These are phyloP conservation scores for Papilio polyxenes DNA, from an alignment of 1,140 invertebrate genomes.

Conservation along the genomic window DNA sequence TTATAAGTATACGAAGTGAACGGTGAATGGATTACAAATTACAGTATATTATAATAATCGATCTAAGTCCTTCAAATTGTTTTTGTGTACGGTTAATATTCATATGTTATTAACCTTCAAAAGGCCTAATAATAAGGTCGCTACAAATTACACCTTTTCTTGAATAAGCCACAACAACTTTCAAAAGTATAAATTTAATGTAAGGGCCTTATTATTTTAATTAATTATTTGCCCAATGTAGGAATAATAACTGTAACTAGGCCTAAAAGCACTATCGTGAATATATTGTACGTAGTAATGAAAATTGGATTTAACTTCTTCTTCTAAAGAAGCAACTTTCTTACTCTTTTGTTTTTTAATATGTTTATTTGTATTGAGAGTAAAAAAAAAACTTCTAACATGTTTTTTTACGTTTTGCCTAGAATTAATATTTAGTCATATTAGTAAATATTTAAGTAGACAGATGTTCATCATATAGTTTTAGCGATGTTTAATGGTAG, in stretches of 20 bases:
- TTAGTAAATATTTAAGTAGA: neutral
- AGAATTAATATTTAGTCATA: neutral
- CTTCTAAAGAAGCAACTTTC: too few relatives aligned
- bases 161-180: neutral
- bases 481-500: neutral
- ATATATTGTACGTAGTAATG: neutral
- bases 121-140: neutral
- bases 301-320: too few relatives aligned
- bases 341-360: too few relatives aligned
- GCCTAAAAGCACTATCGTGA: neutral
- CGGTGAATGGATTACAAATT: conserved; percentile 17
- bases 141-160: neutral
- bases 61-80: conserved; percentile 26
- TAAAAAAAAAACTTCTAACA: too few relatives aligned
- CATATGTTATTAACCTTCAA: conserved; percentile 5
- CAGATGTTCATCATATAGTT: neutral
- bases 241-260: neutral
- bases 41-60: conserved; percentile 13
- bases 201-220: too few relatives aligned
- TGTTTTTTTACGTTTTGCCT: too few relatives aligned
- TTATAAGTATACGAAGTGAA: conserved; percentile 15
- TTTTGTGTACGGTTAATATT: conserved; percentile 14
- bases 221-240: too few relatives aligned
- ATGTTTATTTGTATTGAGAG: too few relatives aligned
- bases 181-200: neutral